These are phyloP conservation scores for Ptychodera flava DNA, from an alignment of 35 echinoderm and acorn worm species.

Conservation along the genomic window DNA sequence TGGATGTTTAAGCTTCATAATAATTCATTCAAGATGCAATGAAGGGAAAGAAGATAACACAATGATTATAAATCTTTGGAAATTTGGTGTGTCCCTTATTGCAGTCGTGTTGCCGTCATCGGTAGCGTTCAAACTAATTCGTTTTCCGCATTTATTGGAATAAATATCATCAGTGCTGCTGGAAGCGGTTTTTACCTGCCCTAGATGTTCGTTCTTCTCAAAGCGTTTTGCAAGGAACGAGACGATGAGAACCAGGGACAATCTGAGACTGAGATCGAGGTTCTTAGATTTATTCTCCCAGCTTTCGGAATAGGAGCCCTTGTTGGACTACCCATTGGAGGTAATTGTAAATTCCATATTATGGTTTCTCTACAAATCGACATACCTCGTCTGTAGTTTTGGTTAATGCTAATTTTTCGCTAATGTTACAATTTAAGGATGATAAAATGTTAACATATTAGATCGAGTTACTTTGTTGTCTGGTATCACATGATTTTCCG, in stretches of 20 bases:
- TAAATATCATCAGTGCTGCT: not conserved
- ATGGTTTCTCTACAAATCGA: no score
- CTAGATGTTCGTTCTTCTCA: not conserved
- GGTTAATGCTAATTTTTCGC: no score
- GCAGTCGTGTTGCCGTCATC: not conserved
- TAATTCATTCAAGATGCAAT: not conserved
- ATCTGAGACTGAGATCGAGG: no score
- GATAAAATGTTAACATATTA: no score
- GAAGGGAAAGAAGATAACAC: not conserved
- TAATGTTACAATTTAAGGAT: no score
- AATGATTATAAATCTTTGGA: not conserved
- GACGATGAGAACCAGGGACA: no score
- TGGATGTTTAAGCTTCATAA: not conserved
- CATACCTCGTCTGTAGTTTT: no score
- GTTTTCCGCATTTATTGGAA: not conserved
- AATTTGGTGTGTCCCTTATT: not conserved
- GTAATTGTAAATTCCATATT: no score
- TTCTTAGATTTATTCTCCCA: not conserved
- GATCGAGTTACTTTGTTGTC: no score
- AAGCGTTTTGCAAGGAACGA: no score
- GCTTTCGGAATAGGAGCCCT: not conserved
- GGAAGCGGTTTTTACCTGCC: not conserved
- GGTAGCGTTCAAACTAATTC: not conserved
- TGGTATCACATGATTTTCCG: no score
- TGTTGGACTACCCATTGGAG: not conserved